phyloP scores from a whole-genome alignment of 2,113 vertebrate species.

The Cryptomyrus ogoouensis region DNA sequence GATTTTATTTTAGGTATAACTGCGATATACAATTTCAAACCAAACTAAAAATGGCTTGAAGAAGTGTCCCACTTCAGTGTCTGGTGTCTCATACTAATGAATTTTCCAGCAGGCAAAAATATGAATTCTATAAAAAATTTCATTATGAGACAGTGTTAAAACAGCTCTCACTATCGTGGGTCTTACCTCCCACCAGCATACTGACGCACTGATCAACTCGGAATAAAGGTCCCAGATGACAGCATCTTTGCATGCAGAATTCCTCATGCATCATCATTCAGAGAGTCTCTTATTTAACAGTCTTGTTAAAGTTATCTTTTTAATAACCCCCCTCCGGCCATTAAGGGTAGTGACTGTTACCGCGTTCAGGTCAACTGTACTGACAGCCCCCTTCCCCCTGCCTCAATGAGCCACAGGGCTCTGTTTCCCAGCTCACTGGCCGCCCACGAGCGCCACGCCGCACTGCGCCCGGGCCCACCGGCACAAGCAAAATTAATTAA shows the following conservation, averaged over 20 bases:
- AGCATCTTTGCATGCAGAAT: background rate
- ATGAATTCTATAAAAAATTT: background rate
- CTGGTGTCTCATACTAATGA: background rate
- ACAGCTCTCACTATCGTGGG: background rate
- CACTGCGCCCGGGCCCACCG: background rate
- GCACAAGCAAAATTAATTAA: slow-evolving; percentile 18
- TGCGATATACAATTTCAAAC: background rate
- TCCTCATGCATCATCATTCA: background rate
- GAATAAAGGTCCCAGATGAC: background rate
- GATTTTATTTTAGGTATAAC: background rate
- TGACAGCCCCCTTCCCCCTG: background rate
- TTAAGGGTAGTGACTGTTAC: background rate
- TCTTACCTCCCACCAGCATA: background rate
- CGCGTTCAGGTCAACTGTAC: background rate
- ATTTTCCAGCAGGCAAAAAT: background rate
- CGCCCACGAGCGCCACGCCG: background rate
- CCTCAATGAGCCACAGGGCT: background rate
- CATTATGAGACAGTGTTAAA: background rate
- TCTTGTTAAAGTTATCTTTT: background rate
- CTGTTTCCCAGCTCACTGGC: background rate
- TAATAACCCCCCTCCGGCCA: background rate
- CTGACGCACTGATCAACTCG: background rate
- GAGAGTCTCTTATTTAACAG: background rate
- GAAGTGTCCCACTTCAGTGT: background rate
- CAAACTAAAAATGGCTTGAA: background rate